Conservation (phyloP, 2,797 vertebrate genomes). For the Squalus acanthias region DNA sequence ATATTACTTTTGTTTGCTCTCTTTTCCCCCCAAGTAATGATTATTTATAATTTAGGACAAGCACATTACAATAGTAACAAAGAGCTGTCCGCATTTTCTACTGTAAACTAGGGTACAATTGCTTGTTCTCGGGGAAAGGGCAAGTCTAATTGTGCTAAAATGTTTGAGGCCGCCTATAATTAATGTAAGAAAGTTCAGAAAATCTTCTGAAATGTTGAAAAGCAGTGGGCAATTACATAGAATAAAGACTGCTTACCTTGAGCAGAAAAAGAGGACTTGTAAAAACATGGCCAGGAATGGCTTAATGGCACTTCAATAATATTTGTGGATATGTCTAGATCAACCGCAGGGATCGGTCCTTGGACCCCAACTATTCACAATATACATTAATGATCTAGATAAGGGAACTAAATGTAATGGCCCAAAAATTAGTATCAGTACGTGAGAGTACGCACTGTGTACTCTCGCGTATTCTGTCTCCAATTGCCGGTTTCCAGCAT, state of each 20-base stretch:
- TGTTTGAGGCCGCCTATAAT: not conserved
- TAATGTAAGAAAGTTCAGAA: not conserved
- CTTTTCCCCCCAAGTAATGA: not conserved
- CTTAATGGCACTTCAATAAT: not conserved
- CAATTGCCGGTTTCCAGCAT: no score
- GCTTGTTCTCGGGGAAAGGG: no score
- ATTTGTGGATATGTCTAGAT: not conserved
- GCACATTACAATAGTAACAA: no score
- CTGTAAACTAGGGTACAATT: no score
- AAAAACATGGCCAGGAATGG: not conserved
- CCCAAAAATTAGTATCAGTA: no score
- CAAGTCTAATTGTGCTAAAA: not conserved
- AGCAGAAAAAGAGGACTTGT: not conserved
- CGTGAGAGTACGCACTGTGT: no score
- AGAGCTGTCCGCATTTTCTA: no score
- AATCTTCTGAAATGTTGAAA: not conserved
- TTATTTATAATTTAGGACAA: not conserved
- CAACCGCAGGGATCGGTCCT: not conserved
- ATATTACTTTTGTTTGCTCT: not conserved
- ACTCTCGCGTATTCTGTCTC: no score
- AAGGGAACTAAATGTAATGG: no score
- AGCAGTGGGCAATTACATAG: not conserved
- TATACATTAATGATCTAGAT: no score
- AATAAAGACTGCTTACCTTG: not conserved
- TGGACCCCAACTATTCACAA: no score